Evolutionary conservation across 1,140 invertebrate species (phyloP).

Genomic region (Pachypeltis micranthus): DNA sequence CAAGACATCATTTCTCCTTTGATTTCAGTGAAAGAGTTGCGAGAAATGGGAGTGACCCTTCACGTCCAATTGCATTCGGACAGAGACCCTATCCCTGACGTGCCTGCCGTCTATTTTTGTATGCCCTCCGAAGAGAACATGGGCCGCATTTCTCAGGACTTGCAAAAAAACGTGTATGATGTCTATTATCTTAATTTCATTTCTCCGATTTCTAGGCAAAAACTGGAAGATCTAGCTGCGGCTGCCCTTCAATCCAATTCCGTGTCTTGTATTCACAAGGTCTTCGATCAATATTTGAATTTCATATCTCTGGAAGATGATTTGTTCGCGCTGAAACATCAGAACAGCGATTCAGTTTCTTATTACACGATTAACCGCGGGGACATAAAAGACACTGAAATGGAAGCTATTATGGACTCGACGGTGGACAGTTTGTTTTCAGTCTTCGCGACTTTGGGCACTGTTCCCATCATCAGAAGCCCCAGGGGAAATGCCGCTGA

Average conservation of each 20-base stretch:
- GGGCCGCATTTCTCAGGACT: slow-evolving; percentile 81
- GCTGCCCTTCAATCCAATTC: slow-evolving; percentile 79
- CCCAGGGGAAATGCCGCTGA: slow-evolving; percentile 94
- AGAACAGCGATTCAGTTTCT: slow-evolving; percentile 78
- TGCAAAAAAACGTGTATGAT: slow-evolving; percentile 86
- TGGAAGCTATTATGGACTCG: slow-evolving; percentile 85
- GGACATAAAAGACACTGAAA: slow-evolving; percentile 90
- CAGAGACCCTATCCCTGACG: slow-evolving; percentile 92
- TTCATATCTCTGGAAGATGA: slow-evolving; percentile 98
- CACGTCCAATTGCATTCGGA: slow-evolving; percentile 95
- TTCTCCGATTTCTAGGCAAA: slow-evolving; percentile 85
- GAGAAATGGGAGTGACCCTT: slow-evolving; percentile 92
- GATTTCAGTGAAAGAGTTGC: slow-evolving; percentile 87
- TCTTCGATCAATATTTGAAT: slow-evolving; percentile 96
- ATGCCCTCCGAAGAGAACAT: slow-evolving; percentile 95
- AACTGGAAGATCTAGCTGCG: slow-evolving; percentile 89
- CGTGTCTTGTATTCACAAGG: slow-evolving; percentile 83
- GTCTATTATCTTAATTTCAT: slow-evolving; percentile 96
- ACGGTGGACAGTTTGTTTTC: slow-evolving; percentile 96
- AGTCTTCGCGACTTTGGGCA: slow-evolving; percentile 87
- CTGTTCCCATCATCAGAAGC: slow-evolving; percentile 90
- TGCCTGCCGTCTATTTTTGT: slow-evolving; percentile 97
- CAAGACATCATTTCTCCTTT: slow-evolving; percentile 98
- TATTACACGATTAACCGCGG: slow-evolving; percentile 95
- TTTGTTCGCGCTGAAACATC: slow-evolving; percentile 86